These are phyloP conservation scores for Amyelois transitella DNA, from an alignment of 1,140 invertebrate species.

Conservation along the genomic window DNA sequence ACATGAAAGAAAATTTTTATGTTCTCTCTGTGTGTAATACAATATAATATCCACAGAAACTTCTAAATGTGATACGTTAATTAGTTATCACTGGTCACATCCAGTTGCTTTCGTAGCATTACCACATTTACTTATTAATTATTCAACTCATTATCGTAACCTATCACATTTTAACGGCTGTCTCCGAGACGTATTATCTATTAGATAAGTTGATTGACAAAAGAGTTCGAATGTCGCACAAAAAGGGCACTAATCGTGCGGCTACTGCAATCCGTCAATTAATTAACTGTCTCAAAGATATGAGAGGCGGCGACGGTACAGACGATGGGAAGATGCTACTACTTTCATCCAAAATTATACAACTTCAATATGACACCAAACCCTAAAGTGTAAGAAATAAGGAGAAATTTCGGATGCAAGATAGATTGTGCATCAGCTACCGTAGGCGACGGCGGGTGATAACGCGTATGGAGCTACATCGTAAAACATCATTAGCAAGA, in stretches of 20 bases:
- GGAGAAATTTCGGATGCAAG: conserved; percentile 14
- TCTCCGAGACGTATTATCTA: conserved; percentile 24
- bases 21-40: too few relatives aligned
- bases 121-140: neutral
- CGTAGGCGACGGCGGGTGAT: conserved; percentile 58
- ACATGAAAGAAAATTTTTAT: too few relatives aligned
- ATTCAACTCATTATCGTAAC: neutral
- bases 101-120: neutral
- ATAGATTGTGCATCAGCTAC: conserved; percentile 46
- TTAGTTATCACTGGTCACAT: neutral
- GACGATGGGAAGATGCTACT: conserved; percentile 47
- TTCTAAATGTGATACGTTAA: neutral
- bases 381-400: conserved; percentile 23
- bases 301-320: conserved; percentile 59
- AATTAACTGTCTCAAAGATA: conserved; percentile 61
- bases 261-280: conserved; percentile 69
- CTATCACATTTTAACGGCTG: conserved; percentile 13
- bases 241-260: conserved; percentile 48
- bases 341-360: conserved; percentile 21
- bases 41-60: too few relatives aligned
- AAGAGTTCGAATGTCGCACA: conserved; percentile 56
- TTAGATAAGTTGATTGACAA: conserved; percentile 52
- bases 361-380: conserved; percentile 14
- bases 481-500: conserved; percentile 72
- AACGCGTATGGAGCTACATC: conserved; percentile 51